Conservation (phyloP, 92 coral and sea anemone species). For the Montipora capitata region DNA sequence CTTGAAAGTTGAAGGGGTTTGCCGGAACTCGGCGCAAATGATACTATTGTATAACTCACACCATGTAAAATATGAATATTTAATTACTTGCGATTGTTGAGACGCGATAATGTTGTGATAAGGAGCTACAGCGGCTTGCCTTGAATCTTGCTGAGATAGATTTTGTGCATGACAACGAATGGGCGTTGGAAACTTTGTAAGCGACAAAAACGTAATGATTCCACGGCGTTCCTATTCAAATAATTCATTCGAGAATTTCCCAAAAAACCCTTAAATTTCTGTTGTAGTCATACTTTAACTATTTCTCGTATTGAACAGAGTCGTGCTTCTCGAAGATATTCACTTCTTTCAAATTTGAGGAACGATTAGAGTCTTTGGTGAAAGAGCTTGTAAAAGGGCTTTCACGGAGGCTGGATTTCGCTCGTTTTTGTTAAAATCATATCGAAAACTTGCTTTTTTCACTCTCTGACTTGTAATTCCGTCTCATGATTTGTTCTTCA, state of each 20-base stretch:
- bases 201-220: neutral
- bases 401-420: constrained; percentile 20
- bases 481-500: neutral
- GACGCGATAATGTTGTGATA: neutral
- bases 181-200: constrained; percentile 40
- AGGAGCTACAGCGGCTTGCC: neutral
- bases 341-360: constrained; percentile 5
- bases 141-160: constrained; percentile 7
- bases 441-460: neutral
- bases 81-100: constrained; percentile 36
- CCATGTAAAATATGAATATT: constrained; percentile 41
- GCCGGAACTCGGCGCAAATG: neutral
- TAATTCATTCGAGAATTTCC: neutral
- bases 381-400: neutral
- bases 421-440: constrained; percentile 51
- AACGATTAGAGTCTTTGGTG: neutral
- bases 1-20: neutral
- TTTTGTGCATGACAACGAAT: neutral
- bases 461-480: too few relatives aligned
- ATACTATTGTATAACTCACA: neutral
- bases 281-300: neutral
- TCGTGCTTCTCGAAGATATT: constrained; percentile 12
- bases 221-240: neutral
- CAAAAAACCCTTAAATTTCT: constrained; percentile 14
- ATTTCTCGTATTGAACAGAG: neutral